Conservation (phyloP, 2,888 invertebrate genomes). For the Trissolcus brochymenae region DNA sequence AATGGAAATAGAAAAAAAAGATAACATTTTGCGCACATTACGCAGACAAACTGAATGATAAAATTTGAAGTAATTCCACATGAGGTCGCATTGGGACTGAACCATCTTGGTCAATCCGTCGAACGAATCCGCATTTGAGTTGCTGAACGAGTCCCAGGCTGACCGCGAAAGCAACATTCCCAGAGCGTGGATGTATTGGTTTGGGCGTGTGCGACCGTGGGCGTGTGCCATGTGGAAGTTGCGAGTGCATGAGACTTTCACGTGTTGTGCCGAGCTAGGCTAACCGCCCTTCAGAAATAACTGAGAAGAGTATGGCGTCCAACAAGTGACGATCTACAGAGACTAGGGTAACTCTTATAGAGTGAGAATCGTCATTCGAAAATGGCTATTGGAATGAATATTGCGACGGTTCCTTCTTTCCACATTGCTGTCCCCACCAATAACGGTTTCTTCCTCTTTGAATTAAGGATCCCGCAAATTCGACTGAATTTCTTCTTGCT, state of each 20-base stretch:
- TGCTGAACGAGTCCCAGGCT: slow-evolving; percentile 54
- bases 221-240: slow-evolving; percentile 56
- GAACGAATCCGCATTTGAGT: slow-evolving; percentile 61
- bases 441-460: slow-evolving; percentile 38
- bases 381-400: slow-evolving; percentile 58
- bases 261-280: slow-evolving; percentile 28
- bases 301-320: slow-evolving; percentile 60
- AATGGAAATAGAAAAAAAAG: slow-evolving; percentile 19
- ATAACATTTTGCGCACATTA: not conserved
- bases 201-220: slow-evolving; percentile 57
- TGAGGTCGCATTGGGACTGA: slow-evolving; percentile 30
- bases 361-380: slow-evolving; percentile 58
- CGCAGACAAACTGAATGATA: slow-evolving; percentile 35
- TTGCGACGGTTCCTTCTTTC: slow-evolving; percentile 41
- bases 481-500: slow-evolving; percentile 17
- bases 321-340: slow-evolving; percentile 62
- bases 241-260: slow-evolving; percentile 49
- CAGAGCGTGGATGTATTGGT: slow-evolving; percentile 39
- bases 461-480: slow-evolving; percentile 43
- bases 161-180: slow-evolving; percentile 54
- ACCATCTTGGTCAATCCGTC: slow-evolving; percentile 52
- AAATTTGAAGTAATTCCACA: slow-evolving; percentile 18
- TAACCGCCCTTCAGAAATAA: slow-evolving; percentile 58
- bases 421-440: slow-evolving; percentile 15
- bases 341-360: slow-evolving; percentile 59